Percentiles rank a stretch among this genome's conserved stretches.
These are phyloP conservation scores for Anthonomus grandis DNA, from an alignment of 1,140 invertebrate species.

Conservation along the genomic window DNA sequence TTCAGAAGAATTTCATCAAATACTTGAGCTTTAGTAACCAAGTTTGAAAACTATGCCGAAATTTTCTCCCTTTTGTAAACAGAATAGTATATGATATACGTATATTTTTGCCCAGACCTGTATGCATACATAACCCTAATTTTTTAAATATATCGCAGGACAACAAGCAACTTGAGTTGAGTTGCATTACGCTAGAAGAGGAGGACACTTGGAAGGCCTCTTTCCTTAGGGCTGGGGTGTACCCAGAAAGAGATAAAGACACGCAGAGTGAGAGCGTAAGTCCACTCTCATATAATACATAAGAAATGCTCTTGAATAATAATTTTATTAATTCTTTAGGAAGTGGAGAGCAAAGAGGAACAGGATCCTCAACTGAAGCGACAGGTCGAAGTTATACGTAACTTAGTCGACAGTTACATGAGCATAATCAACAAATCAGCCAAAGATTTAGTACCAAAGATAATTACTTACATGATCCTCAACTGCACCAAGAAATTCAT, in stretches of 20 bases:
- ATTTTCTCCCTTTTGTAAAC: too few species aligned
- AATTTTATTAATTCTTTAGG: conserved; percentile 11
- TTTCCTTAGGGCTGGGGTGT: conserved; percentile 96
- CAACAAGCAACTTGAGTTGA: conserved; percentile 95
- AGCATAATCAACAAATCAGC: conserved; percentile 99
- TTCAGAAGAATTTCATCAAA: too few species aligned
- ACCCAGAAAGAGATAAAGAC: conserved; percentile 90
- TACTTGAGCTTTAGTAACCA: too few species aligned
- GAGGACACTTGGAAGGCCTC: conserved; percentile 99
- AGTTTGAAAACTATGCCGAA: too few species aligned
- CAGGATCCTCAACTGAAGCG: conserved; percentile 97
- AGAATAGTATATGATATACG: too few species aligned
- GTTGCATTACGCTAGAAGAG: conserved; percentile 96
- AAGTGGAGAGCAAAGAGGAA: conserved; percentile 1
- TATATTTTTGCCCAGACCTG: too few species aligned
- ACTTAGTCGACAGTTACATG: conserved; percentile 99
- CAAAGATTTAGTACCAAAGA: conserved; percentile 96
- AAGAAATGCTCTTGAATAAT: neutral
- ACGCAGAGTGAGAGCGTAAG: conserved; percentile 48
- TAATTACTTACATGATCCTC: conserved; percentile 97
- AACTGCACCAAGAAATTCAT: conserved; percentile 98
- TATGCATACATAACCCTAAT: too few species aligned
- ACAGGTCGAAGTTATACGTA: conserved; percentile 98
- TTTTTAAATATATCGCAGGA: conserved; percentile 58
- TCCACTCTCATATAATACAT: neutral